phyloP scores from a whole-genome alignment of 92 coral and sea anemone species.

The Chrysogorgia sp. region DNA sequence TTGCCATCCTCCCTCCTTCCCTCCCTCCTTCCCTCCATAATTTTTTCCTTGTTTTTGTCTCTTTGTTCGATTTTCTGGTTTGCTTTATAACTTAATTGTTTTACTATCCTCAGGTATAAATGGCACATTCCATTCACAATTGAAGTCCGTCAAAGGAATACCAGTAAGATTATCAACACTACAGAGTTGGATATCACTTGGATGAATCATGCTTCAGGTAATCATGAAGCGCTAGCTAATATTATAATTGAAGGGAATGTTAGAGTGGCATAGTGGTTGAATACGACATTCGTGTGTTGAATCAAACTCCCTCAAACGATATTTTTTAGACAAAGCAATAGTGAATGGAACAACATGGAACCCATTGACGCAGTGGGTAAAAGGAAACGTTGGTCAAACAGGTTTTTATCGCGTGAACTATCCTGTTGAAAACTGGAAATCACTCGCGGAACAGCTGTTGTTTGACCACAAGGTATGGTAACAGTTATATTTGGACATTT shows the following conservation, averaged over 20 bases:
- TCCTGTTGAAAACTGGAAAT: slow-evolving; percentile 60
- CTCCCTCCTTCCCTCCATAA: too few relatives aligned
- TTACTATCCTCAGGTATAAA: slow-evolving; percentile 16
- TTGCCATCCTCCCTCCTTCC: too few relatives aligned
- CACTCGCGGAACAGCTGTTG: slow-evolving; percentile 52
- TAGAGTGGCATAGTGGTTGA: too few relatives aligned
- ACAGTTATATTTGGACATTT: not conserved
- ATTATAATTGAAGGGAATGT: not conserved
- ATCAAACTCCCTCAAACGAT: not conserved
- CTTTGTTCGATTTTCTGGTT: too few relatives aligned
- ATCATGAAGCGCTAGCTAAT: not conserved
- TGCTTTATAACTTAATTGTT: not conserved
- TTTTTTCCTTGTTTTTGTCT: too few relatives aligned
- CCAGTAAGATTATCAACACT: not conserved
- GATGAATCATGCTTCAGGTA: slow-evolving; percentile 19
- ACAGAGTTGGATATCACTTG: slow-evolving; percentile 4
- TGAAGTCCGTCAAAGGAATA: not conserved
- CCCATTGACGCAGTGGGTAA: slow-evolving; percentile 54
- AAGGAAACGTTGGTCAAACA: slow-evolving; percentile 70
- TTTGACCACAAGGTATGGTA: slow-evolving; percentile 54
- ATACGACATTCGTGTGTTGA: not conserved
- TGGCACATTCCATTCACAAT: slow-evolving; percentile 36
- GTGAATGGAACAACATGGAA: slow-evolving; percentile 40
- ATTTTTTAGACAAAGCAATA: slow-evolving; percentile 4
- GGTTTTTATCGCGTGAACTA: slow-evolving; percentile 72